Evolutionary conservation across 2,888 invertebrate species (phyloP), one percentile per base, ranked within the genome.

Genomic region (Caenorhabditis parvicauda): DNA sequence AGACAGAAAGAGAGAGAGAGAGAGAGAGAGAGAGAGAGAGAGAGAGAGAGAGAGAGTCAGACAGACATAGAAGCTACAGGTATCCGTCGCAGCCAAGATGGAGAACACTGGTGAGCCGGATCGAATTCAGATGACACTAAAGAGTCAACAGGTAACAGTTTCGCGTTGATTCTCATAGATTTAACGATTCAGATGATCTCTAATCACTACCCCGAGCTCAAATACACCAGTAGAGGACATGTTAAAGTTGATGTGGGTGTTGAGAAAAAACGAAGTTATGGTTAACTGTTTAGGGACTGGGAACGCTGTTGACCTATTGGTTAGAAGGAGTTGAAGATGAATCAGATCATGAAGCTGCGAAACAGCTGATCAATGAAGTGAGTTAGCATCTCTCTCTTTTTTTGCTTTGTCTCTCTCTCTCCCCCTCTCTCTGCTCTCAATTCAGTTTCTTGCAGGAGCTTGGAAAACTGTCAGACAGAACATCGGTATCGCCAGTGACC

Each of bases 81-180:
- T 73, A 4, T 54, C 70, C n/a, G 51, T 79, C 25, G 77, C 79
- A 0, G 71, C 79, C 2, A 78, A 78, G 51, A 79, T 79, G 79
- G 79, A 79, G 47, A 73, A 67, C 42, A 60, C 60, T 29, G 79
- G 79, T 6, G 56, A 63, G 37, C 78, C 74, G 17, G 77, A 78
- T 42, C 51, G 65, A 28, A 77, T 79, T 43, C 79, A 79, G 43
- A 68, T 79, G 72, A 72, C 77, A 27, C 41, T 77, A 6, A 54
- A 55, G 6, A 75, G 73, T 37, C 67, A 79, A 38, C 51, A 68
- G 47, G 41, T 41, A n/a, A 9, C 9, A n/a, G 9, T 41, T 41
- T 35, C 35, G n/a, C n/a, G 35, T 35, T 35, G 12, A 35, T 35
- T 35, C n/a, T 35, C n/a, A 1, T 14, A 35, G n/a, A 35, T 35